Evolutionary conservation across 2,888 invertebrate genomes (phyloP).

Genomic region (Trachelus troglodyta): DNA sequence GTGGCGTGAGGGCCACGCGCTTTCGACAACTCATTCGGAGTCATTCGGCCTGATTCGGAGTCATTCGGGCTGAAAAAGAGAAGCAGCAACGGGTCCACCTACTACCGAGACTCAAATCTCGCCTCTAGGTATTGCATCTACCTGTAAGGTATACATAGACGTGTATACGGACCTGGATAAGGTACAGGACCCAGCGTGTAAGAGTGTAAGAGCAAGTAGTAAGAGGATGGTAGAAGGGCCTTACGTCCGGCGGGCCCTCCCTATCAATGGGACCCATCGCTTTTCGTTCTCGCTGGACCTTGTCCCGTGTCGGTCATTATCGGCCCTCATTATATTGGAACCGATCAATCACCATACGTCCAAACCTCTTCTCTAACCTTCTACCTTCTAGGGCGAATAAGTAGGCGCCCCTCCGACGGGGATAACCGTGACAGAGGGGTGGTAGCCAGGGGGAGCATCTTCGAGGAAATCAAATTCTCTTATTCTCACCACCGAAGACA

Average conservation of each 20-base stretch:
- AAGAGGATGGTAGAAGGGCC: slow-evolving; percentile 1
- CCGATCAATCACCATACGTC: slow-evolving; percentile 62
- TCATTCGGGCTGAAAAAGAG: slow-evolving; percentile 4
- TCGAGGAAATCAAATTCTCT: not conserved
- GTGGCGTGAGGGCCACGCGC: not conserved
- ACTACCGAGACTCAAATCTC: not conserved
- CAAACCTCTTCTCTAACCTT: slow-evolving; percentile 32
- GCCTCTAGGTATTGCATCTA: not conserved
- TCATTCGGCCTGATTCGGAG: not conserved
- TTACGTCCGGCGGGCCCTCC: slow-evolving; percentile 15
- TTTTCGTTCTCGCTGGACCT: slow-evolving; percentile 55
- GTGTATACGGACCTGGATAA: not conserved
- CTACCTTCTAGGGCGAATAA: slow-evolving; percentile 1
- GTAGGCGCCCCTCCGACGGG: not conserved
- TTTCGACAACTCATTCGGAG: slow-evolving; percentile 2
- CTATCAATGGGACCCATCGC: slow-evolving; percentile 56
- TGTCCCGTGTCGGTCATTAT: slow-evolving; percentile 64
- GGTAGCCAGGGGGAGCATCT: not conserved
- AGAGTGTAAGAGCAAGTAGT: not conserved
- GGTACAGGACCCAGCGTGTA: not conserved
- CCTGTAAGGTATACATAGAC: not conserved
- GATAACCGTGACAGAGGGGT: not conserved
- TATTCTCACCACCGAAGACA: not conserved
- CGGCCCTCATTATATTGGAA: slow-evolving; percentile 64
- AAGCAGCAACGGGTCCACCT: slow-evolving; percentile 1